phyloP scores from a whole-genome alignment of 2,888 invertebrate genomes.

The Rugalucina vietnamica region DNA sequence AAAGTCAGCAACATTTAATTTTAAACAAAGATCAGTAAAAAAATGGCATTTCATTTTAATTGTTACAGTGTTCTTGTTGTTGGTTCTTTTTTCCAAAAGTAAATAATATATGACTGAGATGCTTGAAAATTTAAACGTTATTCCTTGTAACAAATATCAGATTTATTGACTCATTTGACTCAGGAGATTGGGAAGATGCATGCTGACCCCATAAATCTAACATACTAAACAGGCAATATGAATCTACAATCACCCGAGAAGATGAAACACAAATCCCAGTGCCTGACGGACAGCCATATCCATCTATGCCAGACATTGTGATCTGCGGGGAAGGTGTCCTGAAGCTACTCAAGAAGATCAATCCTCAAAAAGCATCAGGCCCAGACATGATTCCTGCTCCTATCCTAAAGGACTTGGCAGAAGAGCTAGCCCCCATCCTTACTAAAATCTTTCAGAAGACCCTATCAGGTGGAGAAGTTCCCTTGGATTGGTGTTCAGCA shows the following conservation, averaged over 20 bases:
- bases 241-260: background rate
- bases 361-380: background rate
- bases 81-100: too few relatives aligned
- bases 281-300: background rate
- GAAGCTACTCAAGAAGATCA: background rate
- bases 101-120: too few relatives aligned
- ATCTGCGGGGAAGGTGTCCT: background rate
- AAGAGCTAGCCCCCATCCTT: background rate
- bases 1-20: too few relatives aligned
- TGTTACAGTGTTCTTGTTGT: too few relatives aligned
- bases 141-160: too few relatives aligned
- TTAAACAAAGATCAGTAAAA: too few relatives aligned
- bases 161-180: too few relatives aligned
- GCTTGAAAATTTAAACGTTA: too few relatives aligned
- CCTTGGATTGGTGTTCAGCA: background rate
- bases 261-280: background rate
- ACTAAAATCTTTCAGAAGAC: background rate
- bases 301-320: background rate
- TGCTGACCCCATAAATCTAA: too few relatives aligned
- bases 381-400: background rate
- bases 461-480: background rate
- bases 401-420: background rate
- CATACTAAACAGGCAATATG: background rate
- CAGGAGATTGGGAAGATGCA: too few relatives aligned
- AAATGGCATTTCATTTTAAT: too few relatives aligned